phyloP scores from a whole-genome alignment of 2,888 invertebrate species.

The Helleia helle region DNA sequence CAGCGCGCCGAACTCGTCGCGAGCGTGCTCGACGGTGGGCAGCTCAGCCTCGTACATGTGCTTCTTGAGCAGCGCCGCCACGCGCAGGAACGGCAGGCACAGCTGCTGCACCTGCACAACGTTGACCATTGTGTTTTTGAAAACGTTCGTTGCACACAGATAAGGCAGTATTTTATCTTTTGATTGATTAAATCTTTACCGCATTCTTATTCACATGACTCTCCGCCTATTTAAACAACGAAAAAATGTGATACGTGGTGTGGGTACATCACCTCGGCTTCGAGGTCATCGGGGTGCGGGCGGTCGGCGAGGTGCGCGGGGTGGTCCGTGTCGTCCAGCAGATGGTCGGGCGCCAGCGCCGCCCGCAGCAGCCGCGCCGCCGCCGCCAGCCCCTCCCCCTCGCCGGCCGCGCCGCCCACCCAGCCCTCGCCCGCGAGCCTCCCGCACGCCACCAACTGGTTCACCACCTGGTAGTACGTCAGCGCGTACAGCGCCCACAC shows the following conservation, averaged over 20 bases:
- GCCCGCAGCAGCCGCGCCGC: constrained; percentile 39
- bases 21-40: constrained; percentile 77
- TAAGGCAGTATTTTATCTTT: too few relatives aligned
- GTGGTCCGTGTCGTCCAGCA: constrained; percentile 56
- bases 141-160: too few relatives aligned
- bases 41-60: constrained; percentile 87
- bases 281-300: too few relatives aligned
- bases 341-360: constrained; percentile 56
- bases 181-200: too few relatives aligned
- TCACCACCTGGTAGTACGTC: constrained; percentile 90
- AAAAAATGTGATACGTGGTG: too few relatives aligned
- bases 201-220: too few relatives aligned
- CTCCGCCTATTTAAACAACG: too few relatives aligned
- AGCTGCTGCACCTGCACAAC: constrained; percentile 80
- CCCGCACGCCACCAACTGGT: constrained; percentile 82
- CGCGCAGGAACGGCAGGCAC: constrained; percentile 87
- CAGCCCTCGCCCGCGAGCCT: constrained; percentile 70
- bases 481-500: constrained; percentile 92
- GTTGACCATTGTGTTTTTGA: too few relatives aligned
- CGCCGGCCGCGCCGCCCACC: constrained; percentile 10
- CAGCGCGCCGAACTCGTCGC: constrained; percentile 84
- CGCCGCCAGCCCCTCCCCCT: constrained; percentile 26
- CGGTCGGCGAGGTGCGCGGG: constrained; percentile 37
- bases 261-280: too few relatives aligned
- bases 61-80: constrained; percentile 86